Conservation (phyloP, 2,113 vertebrate genomes). For the Pithys albifrons region DNA sequence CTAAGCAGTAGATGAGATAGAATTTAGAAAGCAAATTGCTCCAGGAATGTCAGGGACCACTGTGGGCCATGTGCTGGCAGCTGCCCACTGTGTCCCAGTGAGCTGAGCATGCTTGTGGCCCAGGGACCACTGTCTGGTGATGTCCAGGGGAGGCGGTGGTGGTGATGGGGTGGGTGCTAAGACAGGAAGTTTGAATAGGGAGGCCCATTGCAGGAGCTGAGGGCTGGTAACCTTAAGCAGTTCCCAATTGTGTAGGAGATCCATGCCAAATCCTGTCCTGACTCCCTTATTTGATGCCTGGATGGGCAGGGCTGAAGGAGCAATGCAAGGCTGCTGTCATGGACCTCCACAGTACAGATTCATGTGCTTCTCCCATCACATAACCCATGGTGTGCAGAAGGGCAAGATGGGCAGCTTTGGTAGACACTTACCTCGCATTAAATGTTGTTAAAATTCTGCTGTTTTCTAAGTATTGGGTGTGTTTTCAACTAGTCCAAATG, state of each 20-base stretch:
- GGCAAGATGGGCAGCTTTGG: neutral
- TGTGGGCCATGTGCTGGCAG: rapidly evolving
- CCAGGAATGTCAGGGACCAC: neutral
- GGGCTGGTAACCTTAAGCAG: neutral
- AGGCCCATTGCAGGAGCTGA: neutral
- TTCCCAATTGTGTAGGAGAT: rapidly evolving
- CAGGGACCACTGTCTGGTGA: rapidly evolving
- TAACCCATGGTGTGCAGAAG: rapidly evolving
- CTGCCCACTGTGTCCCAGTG: rapidly evolving
- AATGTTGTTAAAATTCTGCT: neutral
- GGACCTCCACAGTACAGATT: neutral
- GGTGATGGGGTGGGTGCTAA: neutral
- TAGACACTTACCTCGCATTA: neutral
- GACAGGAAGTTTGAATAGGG: rapidly evolving
- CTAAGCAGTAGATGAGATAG: neutral
- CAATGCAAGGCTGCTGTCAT: neutral
- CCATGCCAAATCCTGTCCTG: rapidly evolving
- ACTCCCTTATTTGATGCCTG: neutral
- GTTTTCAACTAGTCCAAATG: neutral
- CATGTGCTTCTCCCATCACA: rapidly evolving
- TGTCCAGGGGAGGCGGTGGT: rapidly evolving
- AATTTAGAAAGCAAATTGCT: neutral
- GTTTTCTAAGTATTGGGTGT: neutral
- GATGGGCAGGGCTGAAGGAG: no score
- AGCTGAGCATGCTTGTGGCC: rapidly evolving